Percentiles rank a stretch among this genome's conserved stretches.
Conservation (phyloP, 1,140 invertebrate species). For the Macrocentrus cingulum region DNA sequence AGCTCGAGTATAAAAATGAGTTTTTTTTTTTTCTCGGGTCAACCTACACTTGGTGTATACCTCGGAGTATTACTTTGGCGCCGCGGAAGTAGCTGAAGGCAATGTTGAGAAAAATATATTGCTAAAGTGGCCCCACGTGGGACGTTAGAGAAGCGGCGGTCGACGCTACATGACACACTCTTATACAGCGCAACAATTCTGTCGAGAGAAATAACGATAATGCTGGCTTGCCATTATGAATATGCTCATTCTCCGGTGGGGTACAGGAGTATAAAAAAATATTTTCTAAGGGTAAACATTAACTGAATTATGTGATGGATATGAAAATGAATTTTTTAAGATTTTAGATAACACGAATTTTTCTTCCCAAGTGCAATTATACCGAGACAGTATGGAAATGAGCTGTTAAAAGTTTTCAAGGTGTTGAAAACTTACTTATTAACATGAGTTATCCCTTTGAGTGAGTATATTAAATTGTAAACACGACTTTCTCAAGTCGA, state of each 20-base stretch:
- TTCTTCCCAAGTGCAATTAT: too few species aligned
- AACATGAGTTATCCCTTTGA: too few species aligned
- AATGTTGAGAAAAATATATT: constrained; percentile 16
- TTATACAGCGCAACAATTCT: neutral
- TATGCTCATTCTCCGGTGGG: too few species aligned
- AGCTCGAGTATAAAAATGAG: neutral
- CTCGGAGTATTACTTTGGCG: constrained; percentile 8
- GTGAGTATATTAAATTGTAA: too few species aligned
- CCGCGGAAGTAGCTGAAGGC: neutral
- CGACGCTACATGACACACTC: neutral
- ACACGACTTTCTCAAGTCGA: too few species aligned
- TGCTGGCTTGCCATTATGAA: neutral
- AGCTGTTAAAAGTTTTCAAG: too few species aligned
- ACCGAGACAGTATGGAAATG: neutral
- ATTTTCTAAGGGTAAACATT: too few species aligned
- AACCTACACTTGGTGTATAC: neutral
- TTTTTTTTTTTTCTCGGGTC: neutral
- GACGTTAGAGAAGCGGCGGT: neutral
- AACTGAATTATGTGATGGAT: too few species aligned
- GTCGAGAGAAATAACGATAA: neutral
- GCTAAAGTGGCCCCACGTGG: constrained; percentile 18
- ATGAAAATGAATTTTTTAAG: neutral
- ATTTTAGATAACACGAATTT: too few species aligned
- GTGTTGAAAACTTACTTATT: too few species aligned
- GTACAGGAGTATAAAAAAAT: too few species aligned